These are phyloP conservation scores for Amphilophus citrinellus DNA, from an alignment of 2,113 vertebrate genomes.

Conservation along the genomic window DNA sequence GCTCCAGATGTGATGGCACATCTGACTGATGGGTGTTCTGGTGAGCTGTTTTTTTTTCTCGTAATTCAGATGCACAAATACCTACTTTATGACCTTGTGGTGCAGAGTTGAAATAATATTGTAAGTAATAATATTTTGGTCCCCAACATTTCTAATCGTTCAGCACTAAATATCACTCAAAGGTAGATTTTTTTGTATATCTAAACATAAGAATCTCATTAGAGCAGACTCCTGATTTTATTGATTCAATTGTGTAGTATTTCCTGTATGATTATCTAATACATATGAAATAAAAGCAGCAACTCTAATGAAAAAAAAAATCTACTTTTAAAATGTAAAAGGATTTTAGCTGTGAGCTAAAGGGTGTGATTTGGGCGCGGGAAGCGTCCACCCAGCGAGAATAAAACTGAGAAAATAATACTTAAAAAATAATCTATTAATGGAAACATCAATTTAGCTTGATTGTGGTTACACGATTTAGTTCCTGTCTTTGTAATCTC, in stretches of 20 bases:
- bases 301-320: background rate
- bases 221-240: background rate
- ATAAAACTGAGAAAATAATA: background rate
- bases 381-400: background rate
- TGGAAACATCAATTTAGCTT: background rate
- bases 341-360: background rate
- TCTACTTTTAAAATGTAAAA: background rate
- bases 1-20: background rate
- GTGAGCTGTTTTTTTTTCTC: background rate
- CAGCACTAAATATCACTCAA: background rate
- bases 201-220: background rate
- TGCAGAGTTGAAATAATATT: background rate
- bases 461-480: background rate
- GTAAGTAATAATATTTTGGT: background rate
- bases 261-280: background rate
- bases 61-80: background rate
- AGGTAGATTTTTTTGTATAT: background rate
- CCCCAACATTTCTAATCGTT: background rate
- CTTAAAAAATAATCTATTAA: background rate
- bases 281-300: background rate
- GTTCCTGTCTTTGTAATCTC: background rate
- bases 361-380: constrained; percentile 38
- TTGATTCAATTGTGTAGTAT: background rate
- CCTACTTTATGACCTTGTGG: background rate
- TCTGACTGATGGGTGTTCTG: background rate